Evolutionary conservation across 2,797 vertebrate species (phyloP).

Genomic region (Eulemur mongoz): DNA sequence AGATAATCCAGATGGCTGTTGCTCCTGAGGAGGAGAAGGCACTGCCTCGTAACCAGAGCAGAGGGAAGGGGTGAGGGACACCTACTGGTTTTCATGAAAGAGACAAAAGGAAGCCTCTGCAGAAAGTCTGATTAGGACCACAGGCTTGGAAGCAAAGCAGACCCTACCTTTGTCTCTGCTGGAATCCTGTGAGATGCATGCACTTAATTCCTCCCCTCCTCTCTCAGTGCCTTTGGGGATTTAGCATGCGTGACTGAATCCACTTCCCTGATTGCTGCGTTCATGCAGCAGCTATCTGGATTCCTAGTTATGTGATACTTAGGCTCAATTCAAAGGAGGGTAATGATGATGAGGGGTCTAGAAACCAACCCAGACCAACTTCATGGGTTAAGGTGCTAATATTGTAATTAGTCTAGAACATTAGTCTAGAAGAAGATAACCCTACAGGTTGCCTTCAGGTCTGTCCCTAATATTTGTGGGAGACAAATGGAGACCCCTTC

Average conservation of each 20-base stretch:
- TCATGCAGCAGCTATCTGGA: not conserved
- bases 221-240: not conserved
- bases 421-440: not conserved
- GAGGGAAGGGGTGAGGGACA: not conserved
- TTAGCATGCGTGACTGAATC: not conserved
- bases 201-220: not conserved
- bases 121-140: not conserved
- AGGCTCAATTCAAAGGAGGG: not conserved
- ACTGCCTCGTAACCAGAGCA: accelerated
- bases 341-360: not conserved
- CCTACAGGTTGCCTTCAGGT: not conserved
- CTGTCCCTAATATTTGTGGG: not conserved
- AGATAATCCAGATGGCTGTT: not conserved
- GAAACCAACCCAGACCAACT: not conserved
- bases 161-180: not conserved
- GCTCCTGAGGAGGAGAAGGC: not conserved
- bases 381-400: too few relatives aligned
- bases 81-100: not conserved
- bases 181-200: not conserved
- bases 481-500: not conserved
- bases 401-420: not conserved
- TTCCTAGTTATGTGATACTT: not conserved
- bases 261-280: not conserved
- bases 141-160: not conserved
- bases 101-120: not conserved